These are phyloP conservation scores for Herpetotheres cachinnans DNA, from an alignment of 2,113 vertebrate genomes.

Conservation along the genomic window DNA sequence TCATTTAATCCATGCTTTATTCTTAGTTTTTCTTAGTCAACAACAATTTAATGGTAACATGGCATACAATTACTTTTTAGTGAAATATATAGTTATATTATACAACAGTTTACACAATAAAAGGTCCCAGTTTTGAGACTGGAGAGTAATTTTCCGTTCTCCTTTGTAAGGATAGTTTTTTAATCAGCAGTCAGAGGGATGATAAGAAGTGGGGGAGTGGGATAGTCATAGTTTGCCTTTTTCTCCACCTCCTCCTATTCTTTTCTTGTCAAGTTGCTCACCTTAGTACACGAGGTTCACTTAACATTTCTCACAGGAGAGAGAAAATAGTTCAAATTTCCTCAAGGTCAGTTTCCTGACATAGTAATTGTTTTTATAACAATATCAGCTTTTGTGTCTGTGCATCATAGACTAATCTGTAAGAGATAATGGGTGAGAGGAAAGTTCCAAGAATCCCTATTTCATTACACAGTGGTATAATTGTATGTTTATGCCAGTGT, in stretches of 20 bases:
- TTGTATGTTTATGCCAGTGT: neutral
- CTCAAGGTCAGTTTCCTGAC: neutral
- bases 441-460: neutral
- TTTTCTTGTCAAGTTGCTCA: neutral
- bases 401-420: neutral
- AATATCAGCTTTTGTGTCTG: neutral
- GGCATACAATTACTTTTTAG: neutral
- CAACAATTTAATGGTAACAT: neutral
- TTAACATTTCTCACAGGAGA: neutral
- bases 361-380: neutral
- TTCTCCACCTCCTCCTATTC: neutral
- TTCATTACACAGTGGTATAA: neutral
- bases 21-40: neutral
- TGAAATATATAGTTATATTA: neutral
- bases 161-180: neutral
- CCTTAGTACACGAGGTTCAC: neutral
- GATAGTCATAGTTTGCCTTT: neutral
- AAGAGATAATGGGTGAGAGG: neutral
- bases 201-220: neutral
- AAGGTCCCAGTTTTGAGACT: neutral
- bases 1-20: neutral
- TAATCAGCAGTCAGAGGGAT: neutral
- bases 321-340: neutral
- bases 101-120: neutral
- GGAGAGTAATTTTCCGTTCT: neutral